phyloP scores from a whole-genome alignment of 2,113 vertebrate species.

The Tenebrosternarchus preto region DNA sequence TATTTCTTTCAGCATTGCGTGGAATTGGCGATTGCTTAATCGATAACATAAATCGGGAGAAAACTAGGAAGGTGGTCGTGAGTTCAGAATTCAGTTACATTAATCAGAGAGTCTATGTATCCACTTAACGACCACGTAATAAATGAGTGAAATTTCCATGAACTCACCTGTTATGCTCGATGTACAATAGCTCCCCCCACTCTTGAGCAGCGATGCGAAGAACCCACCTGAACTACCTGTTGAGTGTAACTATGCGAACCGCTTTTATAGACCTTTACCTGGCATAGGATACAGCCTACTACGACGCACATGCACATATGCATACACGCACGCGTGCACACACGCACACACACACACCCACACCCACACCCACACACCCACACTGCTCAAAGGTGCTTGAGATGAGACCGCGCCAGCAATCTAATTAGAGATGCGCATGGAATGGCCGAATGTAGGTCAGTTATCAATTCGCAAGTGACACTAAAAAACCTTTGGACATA shows the following conservation, averaged over 20 bases:
- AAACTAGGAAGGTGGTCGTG: no score
- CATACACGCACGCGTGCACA: background rate
- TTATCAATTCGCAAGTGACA: constrained; percentile 18
- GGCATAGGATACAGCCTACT: constrained; percentile 52
- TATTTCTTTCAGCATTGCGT: background rate
- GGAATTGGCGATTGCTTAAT: no score
- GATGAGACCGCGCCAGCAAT: no score
- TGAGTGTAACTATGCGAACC: background rate
- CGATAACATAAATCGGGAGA: no score
- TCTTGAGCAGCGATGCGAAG: background rate
- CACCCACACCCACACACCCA: background rate
- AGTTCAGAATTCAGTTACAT: background rate
- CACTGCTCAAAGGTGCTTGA: constrained; percentile 16
- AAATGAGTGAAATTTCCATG: no score
- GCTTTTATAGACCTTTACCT: constrained; percentile 62
- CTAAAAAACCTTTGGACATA: constrained; percentile 2
- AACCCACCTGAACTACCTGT: constrained; percentile 61
- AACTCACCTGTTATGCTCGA: no score
- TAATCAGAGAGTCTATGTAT: background rate
- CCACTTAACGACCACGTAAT: background rate
- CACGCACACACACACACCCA: background rate
- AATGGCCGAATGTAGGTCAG: constrained; percentile 34
- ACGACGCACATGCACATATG: background rate
- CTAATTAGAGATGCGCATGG: constrained; percentile 19
- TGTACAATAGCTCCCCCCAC: no score